Percentiles rank a stretch among this genome's conserved stretches.
These are phyloP conservation scores for Gallinago solitaria DNA, from an alignment of 2,797 vertebrate species.

Conservation along the genomic window DNA sequence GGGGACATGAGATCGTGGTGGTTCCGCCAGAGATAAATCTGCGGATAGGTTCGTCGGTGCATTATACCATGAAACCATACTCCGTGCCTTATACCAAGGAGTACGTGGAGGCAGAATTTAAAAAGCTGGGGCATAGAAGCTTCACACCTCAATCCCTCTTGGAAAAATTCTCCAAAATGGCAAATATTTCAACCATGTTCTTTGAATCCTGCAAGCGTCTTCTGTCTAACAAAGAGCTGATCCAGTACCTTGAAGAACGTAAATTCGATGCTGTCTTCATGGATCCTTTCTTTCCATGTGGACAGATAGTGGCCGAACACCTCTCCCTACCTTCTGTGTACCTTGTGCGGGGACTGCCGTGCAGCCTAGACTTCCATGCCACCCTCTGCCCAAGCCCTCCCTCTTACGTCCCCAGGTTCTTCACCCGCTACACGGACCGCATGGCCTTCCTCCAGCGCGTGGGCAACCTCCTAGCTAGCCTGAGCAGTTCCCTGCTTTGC, in stretches of 20 bases:
- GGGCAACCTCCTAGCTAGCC: slow-evolving; percentile 45
- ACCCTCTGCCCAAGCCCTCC: slow-evolving; percentile 62
- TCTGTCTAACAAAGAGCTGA: slow-evolving; percentile 47
- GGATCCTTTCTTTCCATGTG: slow-evolving; percentile 60
- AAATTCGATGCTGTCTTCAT: slow-evolving; percentile 67
- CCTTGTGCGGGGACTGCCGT: slow-evolving; percentile 46
- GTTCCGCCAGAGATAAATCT: slow-evolving; percentile 79
- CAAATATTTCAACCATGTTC: slow-evolving; percentile 34
- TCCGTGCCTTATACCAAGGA: slow-evolving; percentile 72
- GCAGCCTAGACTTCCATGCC: slow-evolving; percentile 25
- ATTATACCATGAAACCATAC: slow-evolving; percentile 78
- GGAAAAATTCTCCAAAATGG: slow-evolving; percentile 28
- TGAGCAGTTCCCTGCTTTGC: slow-evolving; percentile 62
- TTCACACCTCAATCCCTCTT: slow-evolving; percentile 37
- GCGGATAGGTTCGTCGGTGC: slow-evolving; percentile 72
- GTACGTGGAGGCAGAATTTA: slow-evolving; percentile 25
- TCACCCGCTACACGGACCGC: slow-evolving; percentile 46
- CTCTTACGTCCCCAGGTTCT: slow-evolving; percentile 65
- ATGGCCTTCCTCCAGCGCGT: slow-evolving; percentile 62
- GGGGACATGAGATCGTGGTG: slow-evolving; percentile 83
- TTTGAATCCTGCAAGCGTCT: slow-evolving; percentile 61
- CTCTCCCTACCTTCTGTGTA: slow-evolving; percentile 68
- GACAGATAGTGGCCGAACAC: slow-evolving; percentile 68
- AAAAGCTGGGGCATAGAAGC: slow-evolving; percentile 17
- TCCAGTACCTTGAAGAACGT: slow-evolving; percentile 12